Evolutionary conservation across 1,140 invertebrate species (phyloP).

Genomic region (Leguminivora glycinivorella): DNA sequence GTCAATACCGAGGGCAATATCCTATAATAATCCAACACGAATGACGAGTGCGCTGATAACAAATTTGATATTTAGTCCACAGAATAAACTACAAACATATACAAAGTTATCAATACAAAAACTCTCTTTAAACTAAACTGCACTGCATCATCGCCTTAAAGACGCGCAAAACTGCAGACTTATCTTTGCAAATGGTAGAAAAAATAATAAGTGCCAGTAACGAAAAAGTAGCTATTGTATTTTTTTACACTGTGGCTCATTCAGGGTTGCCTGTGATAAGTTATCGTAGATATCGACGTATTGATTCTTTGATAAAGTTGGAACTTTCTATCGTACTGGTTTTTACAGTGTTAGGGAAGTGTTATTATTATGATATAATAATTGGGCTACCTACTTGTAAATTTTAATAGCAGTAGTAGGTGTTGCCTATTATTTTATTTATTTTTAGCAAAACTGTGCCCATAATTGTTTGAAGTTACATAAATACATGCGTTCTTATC

Average conservation of each 20-base stretch:
- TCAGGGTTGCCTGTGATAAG: slow-evolving; percentile 49
- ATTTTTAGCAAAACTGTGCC: no score
- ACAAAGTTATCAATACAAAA: not conserved
- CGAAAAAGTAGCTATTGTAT: slow-evolving; percentile 6
- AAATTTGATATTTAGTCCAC: slow-evolving; percentile 29
- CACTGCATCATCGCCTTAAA: not conserved
- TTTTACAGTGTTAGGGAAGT: slow-evolving; percentile 44
- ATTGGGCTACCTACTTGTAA: not conserved
- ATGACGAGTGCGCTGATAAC: slow-evolving; percentile 32
- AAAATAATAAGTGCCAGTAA: not conserved
- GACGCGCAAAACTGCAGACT: not conserved
- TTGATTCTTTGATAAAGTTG: slow-evolving; percentile 64
- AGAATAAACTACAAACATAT: slow-evolving; percentile 24
- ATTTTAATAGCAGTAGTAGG: not conserved
- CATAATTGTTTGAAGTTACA: no score
- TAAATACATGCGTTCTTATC: no score
- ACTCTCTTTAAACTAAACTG: not conserved
- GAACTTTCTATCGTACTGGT: slow-evolving; percentile 57
- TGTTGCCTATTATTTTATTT: no score
- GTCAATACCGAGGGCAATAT: slow-evolving; percentile 45
- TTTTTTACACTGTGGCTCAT: slow-evolving; percentile 38
- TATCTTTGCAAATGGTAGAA: not conserved
- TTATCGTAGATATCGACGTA: slow-evolving; percentile 62
- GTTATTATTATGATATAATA: not conserved
- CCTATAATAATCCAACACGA: slow-evolving; percentile 39